Conservation (phyloP, 2,888 invertebrate species). For the Luffia ferchaultella region DNA sequence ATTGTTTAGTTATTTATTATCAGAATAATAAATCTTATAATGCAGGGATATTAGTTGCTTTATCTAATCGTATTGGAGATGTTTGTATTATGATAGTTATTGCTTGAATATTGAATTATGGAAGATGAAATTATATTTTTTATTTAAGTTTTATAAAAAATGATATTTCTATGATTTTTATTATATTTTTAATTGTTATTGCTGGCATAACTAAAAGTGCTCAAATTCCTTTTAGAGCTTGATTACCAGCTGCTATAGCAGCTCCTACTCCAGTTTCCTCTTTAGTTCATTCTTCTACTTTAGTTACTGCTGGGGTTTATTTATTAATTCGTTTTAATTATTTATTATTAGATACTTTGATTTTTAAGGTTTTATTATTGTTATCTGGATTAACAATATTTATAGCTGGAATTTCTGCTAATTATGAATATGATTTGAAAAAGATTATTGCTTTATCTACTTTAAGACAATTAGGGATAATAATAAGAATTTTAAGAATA, state of each 20-base stretch:
- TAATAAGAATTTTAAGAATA: conserved; percentile 71
- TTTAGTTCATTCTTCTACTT: conserved; percentile 78
- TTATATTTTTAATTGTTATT: conserved; percentile 48
- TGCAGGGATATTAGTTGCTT: conserved; percentile 75
- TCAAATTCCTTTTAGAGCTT: conserved; percentile 82
- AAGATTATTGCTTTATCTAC: conserved; percentile 83
- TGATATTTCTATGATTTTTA: conserved; percentile 44
- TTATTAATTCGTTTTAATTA: conserved; percentile 74
- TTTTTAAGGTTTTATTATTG: conserved; percentile 59
- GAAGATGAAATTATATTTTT: conserved; percentile 62
- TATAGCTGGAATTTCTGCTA: conserved; percentile 67
- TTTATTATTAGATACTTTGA: conserved; percentile 41
- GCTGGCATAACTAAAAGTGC: conserved; percentile 80
- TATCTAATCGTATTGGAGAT: conserved; percentile 80
- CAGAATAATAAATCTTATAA: conserved; percentile 73
- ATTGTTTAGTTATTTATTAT: conserved; percentile 77
- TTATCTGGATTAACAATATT: conserved; percentile 67
- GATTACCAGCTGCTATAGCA: conserved; percentile 78
- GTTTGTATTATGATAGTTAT: conserved; percentile 70
- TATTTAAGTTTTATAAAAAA: conserved; percentile 55
- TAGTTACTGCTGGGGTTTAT: conserved; percentile 80
- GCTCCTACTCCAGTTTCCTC: conserved; percentile 82
- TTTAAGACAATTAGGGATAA: conserved; percentile 77
- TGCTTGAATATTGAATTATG: conserved; percentile 64
- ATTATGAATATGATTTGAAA: conserved; percentile 75